Conservation (phyloP, 2,888 invertebrate genomes). For the Dicyrtomina minuta region DNA sequence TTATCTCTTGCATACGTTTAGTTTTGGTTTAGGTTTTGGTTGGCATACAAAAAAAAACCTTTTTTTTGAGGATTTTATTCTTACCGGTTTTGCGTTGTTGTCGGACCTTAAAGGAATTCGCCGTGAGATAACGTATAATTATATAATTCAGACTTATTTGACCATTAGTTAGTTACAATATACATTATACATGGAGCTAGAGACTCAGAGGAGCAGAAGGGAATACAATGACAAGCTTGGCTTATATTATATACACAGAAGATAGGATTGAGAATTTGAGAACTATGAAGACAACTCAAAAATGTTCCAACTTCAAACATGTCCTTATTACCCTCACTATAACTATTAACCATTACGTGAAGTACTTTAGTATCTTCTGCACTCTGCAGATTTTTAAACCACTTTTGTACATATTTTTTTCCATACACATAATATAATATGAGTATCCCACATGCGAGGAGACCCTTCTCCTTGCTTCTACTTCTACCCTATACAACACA, state of each 20-base stretch:
- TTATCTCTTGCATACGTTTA: too few relatives aligned
- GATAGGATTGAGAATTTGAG: not conserved
- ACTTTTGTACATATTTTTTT: not conserved
- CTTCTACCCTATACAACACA: not conserved
- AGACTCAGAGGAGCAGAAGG: too few relatives aligned
- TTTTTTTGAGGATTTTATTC: conserved; percentile 5
- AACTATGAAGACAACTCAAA: not conserved
- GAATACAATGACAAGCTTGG: conserved; percentile 18
- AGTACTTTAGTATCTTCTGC: not conserved
- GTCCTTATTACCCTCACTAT: too few relatives aligned
- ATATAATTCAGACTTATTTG: conserved; percentile 14
- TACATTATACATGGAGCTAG: too few relatives aligned
- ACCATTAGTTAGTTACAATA: not conserved
- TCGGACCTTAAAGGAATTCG: conserved; percentile 14
- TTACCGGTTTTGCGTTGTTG: conserved; percentile 9
- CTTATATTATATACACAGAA: not conserved
- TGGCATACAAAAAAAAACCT: too few relatives aligned
- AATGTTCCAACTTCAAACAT: too few relatives aligned
- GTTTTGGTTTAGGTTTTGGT: too few relatives aligned
- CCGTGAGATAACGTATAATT: conserved; percentile 12
- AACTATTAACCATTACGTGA: not conserved
- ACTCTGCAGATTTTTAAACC: not conserved
- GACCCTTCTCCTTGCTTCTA: not conserved
- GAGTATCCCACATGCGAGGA: too few relatives aligned
- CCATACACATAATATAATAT: not conserved